These are phyloP conservation scores for Leptobrachium ailaonicum DNA, from an alignment of 2,113 vertebrate genomes.

Conservation along the genomic window DNA sequence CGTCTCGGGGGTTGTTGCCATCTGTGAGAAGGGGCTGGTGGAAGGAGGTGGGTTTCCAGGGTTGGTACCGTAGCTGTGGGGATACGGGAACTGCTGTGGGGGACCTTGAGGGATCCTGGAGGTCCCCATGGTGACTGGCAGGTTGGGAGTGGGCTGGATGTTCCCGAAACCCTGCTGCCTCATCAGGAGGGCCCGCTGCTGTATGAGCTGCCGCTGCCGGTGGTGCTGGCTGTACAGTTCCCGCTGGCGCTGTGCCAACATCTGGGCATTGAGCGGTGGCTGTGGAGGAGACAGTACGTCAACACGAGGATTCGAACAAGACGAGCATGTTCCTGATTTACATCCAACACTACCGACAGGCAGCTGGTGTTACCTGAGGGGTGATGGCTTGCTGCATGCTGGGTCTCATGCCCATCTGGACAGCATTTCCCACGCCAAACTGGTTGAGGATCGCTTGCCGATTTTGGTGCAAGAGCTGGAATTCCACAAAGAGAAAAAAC, in stretches of 20 bases:
- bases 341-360: no score
- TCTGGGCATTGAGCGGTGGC: constrained; percentile 91
- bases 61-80: constrained; percentile 76
- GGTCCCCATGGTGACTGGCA: constrained; percentile 69
- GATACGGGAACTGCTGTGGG: constrained; percentile 82
- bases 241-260: constrained; percentile 90
- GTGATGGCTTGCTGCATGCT: constrained; percentile 81
- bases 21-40: constrained; percentile 80
- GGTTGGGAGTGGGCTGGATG: constrained; percentile 63
- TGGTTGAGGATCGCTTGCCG: constrained; percentile 80
- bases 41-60: constrained; percentile 82
- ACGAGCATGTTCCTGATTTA: not conserved
- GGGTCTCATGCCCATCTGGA: constrained; percentile 78
- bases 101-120: constrained; percentile 72
- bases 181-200: constrained; percentile 90
- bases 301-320: not conserved
- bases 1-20: constrained; percentile 75
- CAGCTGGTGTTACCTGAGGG: constrained; percentile 71
- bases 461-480: constrained; percentile 80
- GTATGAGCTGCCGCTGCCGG: constrained; percentile 88
- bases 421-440: constrained; percentile 77
- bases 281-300: constrained; percentile 53
- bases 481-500: not conserved
- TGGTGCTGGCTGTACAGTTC: constrained; percentile 93
- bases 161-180: constrained; percentile 76